Percentiles rank a stretch among this genome's conserved stretches.
These are phyloP conservation scores for Catharus ustulatus DNA, from an alignment of 2,797 vertebrate species.

Conservation along the genomic window DNA sequence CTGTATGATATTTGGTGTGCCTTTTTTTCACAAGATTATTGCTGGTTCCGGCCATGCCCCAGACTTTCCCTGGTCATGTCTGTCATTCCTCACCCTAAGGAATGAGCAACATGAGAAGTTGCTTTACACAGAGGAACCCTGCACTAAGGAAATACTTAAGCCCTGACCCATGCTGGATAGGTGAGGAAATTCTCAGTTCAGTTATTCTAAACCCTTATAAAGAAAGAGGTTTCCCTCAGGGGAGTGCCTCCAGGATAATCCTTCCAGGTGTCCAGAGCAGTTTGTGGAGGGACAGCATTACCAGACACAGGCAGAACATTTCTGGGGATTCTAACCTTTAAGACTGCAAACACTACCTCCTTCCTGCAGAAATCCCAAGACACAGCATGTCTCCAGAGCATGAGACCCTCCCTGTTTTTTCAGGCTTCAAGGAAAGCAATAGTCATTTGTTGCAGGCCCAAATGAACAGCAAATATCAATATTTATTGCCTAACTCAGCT, in stretches of 20 bases:
- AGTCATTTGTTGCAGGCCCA: not conserved
- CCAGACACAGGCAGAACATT: not conserved
- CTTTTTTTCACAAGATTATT: not conserved
- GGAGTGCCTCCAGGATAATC: not conserved
- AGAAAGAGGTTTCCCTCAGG: not conserved
- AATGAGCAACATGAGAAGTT: not conserved
- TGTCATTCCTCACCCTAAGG: not conserved
- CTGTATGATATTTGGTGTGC: not conserved
- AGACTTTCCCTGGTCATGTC: not conserved
- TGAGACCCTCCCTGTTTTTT: not conserved
- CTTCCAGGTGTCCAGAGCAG: not conserved
- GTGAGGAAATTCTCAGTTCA: not conserved
- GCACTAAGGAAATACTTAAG: not conserved
- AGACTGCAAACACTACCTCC: not conserved
- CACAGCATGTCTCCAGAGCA: not conserved
- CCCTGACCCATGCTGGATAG: not conserved
- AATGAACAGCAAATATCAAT: slow-evolving; percentile 10
- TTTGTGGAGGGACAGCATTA: not conserved
- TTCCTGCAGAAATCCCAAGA: not conserved
- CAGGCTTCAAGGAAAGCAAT: not conserved
- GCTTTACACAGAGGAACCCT: not conserved
- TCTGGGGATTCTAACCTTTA: not conserved
- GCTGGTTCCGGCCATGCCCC: not conserved
- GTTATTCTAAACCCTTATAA: not conserved
- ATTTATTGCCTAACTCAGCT: slow-evolving; percentile 20